Conservation (phyloP, 2,797 vertebrate species). For the Stomatorhinus walkeri region DNA sequence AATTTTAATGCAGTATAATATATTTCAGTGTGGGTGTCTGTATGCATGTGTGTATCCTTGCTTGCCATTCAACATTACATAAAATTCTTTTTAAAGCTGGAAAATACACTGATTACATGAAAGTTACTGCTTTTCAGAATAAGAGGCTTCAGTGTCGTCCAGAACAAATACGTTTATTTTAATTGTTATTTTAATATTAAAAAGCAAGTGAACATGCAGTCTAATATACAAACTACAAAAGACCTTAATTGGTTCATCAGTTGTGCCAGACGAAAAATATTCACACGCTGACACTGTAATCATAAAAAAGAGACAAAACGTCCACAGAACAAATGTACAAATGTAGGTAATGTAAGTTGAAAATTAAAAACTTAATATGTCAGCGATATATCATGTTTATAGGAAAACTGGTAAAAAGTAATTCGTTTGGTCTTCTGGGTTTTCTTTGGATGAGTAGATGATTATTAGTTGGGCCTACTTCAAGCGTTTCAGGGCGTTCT, state of each 20-base stretch:
- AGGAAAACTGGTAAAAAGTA: background rate
- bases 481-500: background rate
- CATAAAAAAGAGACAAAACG: background rate
- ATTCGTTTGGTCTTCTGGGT: background rate
- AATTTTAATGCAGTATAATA: background rate
- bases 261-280: background rate
- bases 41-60: background rate
- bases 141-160: background rate
- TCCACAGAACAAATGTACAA: background rate
- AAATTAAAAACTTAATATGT: background rate
- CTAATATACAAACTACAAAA: background rate
- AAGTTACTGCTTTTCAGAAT: background rate
- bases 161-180: background rate
- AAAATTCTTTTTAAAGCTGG: background rate
- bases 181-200: background rate
- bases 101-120: background rate
- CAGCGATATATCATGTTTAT: background rate
- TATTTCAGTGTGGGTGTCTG: background rate
- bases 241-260: background rate
- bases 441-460: background rate
- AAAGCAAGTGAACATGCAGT: background rate
- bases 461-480: conserved; percentile 1
- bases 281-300: background rate
- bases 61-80: background rate
- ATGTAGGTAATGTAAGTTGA: background rate